Evolutionary conservation across 2,797 vertebrate species (phyloP), one percentile per base, ranked within the genome.

Genomic region (Odontamblyopus rebecca): DNA sequence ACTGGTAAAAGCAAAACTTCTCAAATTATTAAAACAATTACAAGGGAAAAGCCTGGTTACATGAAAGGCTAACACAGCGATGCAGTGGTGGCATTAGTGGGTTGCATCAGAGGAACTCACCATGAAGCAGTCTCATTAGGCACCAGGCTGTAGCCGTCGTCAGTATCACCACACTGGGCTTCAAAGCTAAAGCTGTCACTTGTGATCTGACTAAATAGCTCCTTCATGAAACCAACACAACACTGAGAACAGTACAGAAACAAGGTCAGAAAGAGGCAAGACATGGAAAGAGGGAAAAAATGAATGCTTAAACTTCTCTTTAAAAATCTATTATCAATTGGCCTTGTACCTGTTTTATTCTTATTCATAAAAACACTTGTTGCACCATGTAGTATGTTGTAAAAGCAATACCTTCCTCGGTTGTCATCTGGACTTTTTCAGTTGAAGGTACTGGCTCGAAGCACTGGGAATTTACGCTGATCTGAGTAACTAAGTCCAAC

Each of bases 171-270:
- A 85, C 74, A 26, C 70, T 70, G 69, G 79, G 82, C 83, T 88
- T 89, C 89, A 90, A 89, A 90, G 88, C 79, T 51, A 4, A 0
- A 70, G 76, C 80, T 81, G 64, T n/a, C 73, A 78, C 89, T 85
- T 90, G 76, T 88, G 87, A 91, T 89, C 82, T 70, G 70, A 81
- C 79, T 86, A 83, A 91, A 86, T 82, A 81, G 84, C 80, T 82
- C 81, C 87, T 87, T 87, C 75, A 86, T 81, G 77, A 82, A 80
- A 67, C 59, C 73, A 65, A 74, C 76, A 41, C 75, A 77, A 72
- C 70, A 82, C 74, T 67, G 63, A 13, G 35, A 50, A 70, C 68
- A 76, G 67, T 61, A 76, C 78, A 75, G 60, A 73, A 71, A 65
- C 78, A 70, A 71, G 71, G 82, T 76, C 76, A 79, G 73, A 0